These are phyloP conservation scores for Drepanosiphum platanoidis DNA, from an alignment of 2,888 invertebrate species.

Conservation along the genomic window DNA sequence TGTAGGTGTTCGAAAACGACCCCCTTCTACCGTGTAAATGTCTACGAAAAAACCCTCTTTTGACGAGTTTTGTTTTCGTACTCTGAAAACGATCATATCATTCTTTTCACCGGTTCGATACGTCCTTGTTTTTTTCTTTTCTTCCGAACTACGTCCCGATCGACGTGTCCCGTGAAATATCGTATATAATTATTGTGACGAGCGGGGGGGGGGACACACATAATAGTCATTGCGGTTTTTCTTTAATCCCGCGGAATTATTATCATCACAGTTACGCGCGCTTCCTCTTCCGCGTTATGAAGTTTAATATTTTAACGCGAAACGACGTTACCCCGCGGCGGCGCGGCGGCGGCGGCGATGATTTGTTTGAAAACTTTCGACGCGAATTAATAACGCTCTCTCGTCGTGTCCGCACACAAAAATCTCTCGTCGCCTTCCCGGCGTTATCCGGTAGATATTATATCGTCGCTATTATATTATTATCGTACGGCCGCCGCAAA, in stretches of 20 bases:
- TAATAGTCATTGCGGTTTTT: neutral
- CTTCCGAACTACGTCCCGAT: neutral
- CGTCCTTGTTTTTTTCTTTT: no score
- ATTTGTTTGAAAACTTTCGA: slow-evolving; percentile 11
- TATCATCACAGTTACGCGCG: neutral
- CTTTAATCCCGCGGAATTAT: neutral
- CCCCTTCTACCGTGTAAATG: no score
- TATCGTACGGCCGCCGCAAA: no score
- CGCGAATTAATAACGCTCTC: slow-evolving; percentile 8
- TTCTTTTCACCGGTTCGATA: no score
- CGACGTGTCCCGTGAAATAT: neutral
- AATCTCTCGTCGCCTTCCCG: neutral
- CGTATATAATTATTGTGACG: neutral
- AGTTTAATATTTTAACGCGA: neutral
- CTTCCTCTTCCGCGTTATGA: neutral
- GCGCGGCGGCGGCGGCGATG: neutral
- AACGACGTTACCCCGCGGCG: neutral
- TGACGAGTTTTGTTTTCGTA: no score
- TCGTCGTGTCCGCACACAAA: neutral
- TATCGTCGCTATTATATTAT: no score
- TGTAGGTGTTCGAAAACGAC: no score
- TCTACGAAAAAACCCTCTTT: no score
- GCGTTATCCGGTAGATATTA: neutral
- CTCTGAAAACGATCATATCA: no score
- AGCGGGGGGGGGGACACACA: neutral